Percentiles rank a stretch among this genome's conserved stretches.
Conservation (phyloP, 2,888 invertebrate genomes). For the Drosophila kuntzei region DNA sequence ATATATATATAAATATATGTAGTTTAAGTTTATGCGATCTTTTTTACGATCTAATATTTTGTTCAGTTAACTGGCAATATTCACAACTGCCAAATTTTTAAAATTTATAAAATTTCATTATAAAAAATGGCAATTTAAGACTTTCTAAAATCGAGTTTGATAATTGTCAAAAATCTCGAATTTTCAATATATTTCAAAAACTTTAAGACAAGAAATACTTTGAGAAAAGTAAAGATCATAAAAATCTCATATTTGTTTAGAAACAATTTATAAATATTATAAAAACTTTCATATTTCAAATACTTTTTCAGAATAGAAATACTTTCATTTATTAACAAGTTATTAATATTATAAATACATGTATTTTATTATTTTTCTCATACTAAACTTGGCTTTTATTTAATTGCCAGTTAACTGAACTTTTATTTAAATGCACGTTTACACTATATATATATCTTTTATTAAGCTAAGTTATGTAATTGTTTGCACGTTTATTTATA, state of each 20-base stretch:
- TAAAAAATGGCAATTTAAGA: no score
- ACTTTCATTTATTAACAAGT: no score
- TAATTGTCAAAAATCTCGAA: not conserved
- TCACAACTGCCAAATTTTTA: not conserved
- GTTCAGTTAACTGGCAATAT: not conserved
- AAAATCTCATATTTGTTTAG: no score
- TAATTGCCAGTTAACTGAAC: constrained; percentile 11
- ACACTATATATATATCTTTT: constrained; percentile 4
- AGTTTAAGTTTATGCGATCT: constrained; percentile 5
- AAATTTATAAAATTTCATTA: no score
- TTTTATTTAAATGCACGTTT: constrained; percentile 30
- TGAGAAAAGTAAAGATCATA: not conserved
- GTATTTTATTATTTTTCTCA: no score
- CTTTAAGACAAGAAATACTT: not conserved
- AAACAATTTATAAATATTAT: no score
- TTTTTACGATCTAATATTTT: constrained; percentile 6
- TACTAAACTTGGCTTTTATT: no score
- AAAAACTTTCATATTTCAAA: no score
- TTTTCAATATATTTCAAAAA: not conserved
- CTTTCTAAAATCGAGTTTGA: no score
- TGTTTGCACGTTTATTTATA: constrained; percentile 63
- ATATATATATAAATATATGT: not conserved
- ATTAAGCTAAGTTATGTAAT: constrained; percentile 26
- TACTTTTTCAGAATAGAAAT: no score
- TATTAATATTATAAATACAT: no score